Evolutionary conservation across 2,888 invertebrate species (phyloP).

Genomic region (Willowsia nigromaculata): DNA sequence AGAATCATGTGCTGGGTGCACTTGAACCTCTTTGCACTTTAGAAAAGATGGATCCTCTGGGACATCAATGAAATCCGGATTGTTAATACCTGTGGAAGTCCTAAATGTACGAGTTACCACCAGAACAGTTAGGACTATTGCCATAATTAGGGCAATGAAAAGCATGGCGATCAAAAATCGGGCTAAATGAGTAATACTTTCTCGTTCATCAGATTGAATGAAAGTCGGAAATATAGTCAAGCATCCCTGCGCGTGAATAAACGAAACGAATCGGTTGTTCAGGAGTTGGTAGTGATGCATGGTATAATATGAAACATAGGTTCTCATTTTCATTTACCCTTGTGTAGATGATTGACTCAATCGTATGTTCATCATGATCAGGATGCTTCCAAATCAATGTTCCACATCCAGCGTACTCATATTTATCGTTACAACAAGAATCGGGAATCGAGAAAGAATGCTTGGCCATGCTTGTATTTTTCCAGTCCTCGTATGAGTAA

Average conservation of each 20-base stretch:
- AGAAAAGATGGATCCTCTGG: slow-evolving; percentile 21
- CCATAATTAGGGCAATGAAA: slow-evolving; percentile 25
- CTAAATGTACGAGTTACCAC: background rate
- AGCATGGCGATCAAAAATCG: slow-evolving; percentile 34
- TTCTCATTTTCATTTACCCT: background rate
- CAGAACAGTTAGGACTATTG: slow-evolving; percentile 40
- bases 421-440: slow-evolving; percentile 63
- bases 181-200: slow-evolving; percentile 16
- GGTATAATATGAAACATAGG: no score
- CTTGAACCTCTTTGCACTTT: background rate
- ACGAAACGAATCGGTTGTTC: no score
- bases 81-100: slow-evolving; percentile 52
- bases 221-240: slow-evolving; percentile 52
- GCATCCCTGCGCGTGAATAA: slow-evolving; percentile 53
- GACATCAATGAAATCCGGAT: slow-evolving; percentile 43
- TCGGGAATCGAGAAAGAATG: slow-evolving; percentile 63
- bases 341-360: slow-evolving; percentile 36
- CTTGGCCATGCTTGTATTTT: slow-evolving; percentile 53
- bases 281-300: no score
- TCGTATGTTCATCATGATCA: slow-evolving; percentile 42
- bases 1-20: slow-evolving; percentile 5
- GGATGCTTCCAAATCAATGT: slow-evolving; percentile 53
- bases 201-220: background rate
- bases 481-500: slow-evolving; percentile 70
- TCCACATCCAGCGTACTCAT: slow-evolving; percentile 59